Evolutionary conservation across 2,113 vertebrate genomes (phyloP), one percentile per base, ranked within the genome.

Genomic region (Recurvirostra avosetta): DNA sequence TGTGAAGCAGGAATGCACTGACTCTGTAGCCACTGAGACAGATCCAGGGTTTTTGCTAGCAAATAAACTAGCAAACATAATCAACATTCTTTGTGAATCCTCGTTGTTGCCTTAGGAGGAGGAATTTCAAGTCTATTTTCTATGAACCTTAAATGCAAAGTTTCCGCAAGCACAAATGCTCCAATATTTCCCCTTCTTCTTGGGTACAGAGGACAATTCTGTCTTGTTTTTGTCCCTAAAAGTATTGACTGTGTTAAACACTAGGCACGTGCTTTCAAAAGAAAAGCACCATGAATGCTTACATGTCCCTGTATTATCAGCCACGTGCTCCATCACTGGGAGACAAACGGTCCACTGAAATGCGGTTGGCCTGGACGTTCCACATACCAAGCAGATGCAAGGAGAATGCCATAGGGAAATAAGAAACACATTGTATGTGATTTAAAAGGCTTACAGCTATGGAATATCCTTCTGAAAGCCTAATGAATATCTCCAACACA

Each of bases 381-480:
- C 96, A 98, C 96, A 96, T 97, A 97, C 96, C 97, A 97, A 96
- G 97, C 97, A 98, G 98, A 98, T 98, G 98, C 97, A 98, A 98
- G 98, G 88, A 97, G 98, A 98, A 98, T 97, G 97, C 97, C 95
- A 97, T 92, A 92, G 97, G 96, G 96, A 98, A 97, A 98, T 96
- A 98, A 98, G 98, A 98, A 99, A 97, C 98, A 98, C 98, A 99
- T 98, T 99, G 98, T 99, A 98, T 94, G 88, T 90, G 95, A 97
- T 98, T 98, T 98, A 98, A 99, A 99, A 98, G 98, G 98, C 98
- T 98, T 98, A 98, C 98, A 98, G 98, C 98, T 98, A 97, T 97
- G 98, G 98, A 98, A 98, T 98, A 98, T 97, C 96, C 98, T 97
- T 97, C 98, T 98, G 98, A 97, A 95, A 97, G 97, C 96, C 97